Percentiles rank a stretch among this genome's conserved stretches.
phyloP scores from a whole-genome alignment of 2,797 vertebrate species.

The Catostomus latipinnis region DNA sequence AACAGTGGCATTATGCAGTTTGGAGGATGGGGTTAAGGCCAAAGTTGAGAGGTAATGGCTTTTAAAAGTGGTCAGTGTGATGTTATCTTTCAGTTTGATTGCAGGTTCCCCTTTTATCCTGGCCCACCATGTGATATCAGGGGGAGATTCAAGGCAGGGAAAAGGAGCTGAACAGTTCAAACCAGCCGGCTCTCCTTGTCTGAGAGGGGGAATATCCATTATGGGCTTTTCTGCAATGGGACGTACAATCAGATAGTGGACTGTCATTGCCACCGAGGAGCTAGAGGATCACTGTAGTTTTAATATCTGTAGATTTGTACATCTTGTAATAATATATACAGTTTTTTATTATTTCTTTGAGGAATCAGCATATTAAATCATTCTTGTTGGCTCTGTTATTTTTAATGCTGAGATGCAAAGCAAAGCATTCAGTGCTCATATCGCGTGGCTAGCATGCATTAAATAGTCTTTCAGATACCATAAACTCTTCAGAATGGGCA shows the following conservation, averaged over 20 bases:
- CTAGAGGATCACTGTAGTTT: neutral
- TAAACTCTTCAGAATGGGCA: neutral
- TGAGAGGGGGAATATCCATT: constrained; percentile 46
- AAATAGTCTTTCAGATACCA: neutral
- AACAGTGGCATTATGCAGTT: constrained; percentile 40
- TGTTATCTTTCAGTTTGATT: constrained; percentile 6
- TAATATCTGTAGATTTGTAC: neutral
- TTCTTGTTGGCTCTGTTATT: no score
- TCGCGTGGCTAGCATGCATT: neutral
- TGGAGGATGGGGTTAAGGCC: constrained; percentile 52
- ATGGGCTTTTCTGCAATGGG: neutral
- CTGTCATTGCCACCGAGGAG: neutral
- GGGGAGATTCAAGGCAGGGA: constrained; percentile 58
- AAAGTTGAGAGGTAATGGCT: constrained; percentile 52
- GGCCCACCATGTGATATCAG: constrained; percentile 61
- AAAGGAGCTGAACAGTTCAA: constrained; percentile 68
- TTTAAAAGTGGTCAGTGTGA: neutral
- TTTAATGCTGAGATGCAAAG: neutral
- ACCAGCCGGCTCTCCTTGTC: constrained; percentile 50
- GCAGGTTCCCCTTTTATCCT: neutral
- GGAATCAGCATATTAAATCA: no score
- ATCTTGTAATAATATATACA: no score
- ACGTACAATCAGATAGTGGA: neutral
- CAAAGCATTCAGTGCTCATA: neutral
- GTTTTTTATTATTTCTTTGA: no score